phyloP scores from a whole-genome alignment of 1,140 invertebrate species.

The Lepidurus arcticus region DNA sequence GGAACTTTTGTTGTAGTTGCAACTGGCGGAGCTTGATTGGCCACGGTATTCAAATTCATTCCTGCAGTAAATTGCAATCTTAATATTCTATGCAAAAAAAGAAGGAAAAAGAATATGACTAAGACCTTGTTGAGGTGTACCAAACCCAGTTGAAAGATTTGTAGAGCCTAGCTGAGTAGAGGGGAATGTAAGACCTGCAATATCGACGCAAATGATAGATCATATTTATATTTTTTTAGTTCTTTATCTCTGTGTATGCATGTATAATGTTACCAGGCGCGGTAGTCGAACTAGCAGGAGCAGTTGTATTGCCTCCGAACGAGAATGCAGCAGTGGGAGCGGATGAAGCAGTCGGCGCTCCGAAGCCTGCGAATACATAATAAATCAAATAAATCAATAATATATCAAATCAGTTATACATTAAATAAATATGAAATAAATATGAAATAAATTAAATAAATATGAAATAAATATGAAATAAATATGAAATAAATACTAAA shows the following conservation, averaged over 20 bases:
- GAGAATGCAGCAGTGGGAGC: constrained; percentile 16
- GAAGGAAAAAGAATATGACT: not conserved
- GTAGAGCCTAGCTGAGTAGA: not conserved
- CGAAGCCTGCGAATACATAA: not conserved
- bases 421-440: not conserved
- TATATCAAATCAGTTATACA: not conserved
- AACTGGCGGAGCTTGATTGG: not conserved
- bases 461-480: not conserved
- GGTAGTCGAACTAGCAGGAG: not conserved
- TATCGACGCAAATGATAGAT: not conserved
- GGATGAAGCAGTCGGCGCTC: constrained; percentile 26
- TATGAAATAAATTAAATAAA: not conserved
- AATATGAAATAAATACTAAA: not conserved
- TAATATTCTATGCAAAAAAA: not conserved
- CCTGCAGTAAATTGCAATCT: not conserved
- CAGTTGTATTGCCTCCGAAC: not conserved
- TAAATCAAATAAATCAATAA: too few species aligned
- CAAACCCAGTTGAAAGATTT: not conserved
- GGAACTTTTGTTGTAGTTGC: not conserved
- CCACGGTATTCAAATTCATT: not conserved
- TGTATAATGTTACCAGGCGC: not conserved
- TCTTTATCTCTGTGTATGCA: not conserved
- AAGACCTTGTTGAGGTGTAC: not conserved
- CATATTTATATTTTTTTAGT: not conserved
- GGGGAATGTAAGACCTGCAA: not conserved